These are phyloP conservation scores for Drosophila buzzatii DNA, from an alignment of 2,888 invertebrate species.

Conservation along the genomic window DNA sequence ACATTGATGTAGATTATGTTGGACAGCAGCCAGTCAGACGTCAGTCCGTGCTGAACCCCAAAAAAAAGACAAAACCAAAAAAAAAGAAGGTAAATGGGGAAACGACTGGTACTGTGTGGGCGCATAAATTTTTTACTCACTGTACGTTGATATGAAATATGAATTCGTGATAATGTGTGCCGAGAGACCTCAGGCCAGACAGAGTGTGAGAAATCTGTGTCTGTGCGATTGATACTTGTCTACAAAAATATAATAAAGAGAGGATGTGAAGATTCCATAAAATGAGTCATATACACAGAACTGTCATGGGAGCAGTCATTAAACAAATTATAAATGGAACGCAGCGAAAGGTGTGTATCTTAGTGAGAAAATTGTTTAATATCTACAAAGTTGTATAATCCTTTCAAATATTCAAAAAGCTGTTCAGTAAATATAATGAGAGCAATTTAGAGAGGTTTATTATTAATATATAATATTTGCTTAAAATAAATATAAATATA, in stretches of 20 bases:
- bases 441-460: too few relatives aligned
- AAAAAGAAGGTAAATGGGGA: conserved; percentile 2
- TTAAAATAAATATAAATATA: too few relatives aligned
- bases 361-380: not conserved
- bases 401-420: not conserved
- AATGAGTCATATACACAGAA: conserved; percentile 36
- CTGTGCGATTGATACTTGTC: conserved; percentile 39
- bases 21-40: conserved; percentile 71
- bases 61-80: not conserved
- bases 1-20: conserved; percentile 72
- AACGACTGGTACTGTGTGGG: conserved; percentile 55
- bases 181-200: conserved; percentile 7
- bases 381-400: not conserved
- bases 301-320: conserved; percentile 27
- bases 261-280: conserved; percentile 22
- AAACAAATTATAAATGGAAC: conserved; percentile 13
- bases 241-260: not conserved
- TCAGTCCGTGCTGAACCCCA: conserved; percentile 56
- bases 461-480: too few relatives aligned
- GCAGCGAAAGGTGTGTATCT: not conserved
- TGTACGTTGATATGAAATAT: conserved; percentile 65
- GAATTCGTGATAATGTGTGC: conserved; percentile 67
- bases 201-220: conserved; percentile 48
- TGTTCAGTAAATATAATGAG: not conserved
- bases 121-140: conserved; percentile 68